Base-by-base conservation (phyloP, 2,888 invertebrate genomes). In the Rapana venosa region DNA sequence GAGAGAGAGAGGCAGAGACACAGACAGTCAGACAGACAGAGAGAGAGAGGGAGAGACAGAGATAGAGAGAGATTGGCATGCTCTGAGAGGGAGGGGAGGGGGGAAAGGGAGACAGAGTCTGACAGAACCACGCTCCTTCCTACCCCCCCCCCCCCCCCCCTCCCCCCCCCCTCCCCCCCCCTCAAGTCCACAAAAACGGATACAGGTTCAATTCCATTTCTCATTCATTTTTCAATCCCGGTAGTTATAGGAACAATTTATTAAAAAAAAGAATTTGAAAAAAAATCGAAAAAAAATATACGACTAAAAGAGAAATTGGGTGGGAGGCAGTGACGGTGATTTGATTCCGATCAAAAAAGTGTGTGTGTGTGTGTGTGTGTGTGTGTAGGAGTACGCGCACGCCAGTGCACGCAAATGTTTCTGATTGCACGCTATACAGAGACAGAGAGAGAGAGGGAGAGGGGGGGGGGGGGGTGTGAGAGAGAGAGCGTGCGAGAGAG, bases 361-460 rank as follows among this genome's bases (percentile, higher is more conserved):
- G 47, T 83, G 56, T 83, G 6, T 32, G 81, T 81, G 81, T 81
- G 81, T 32, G 32, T 81, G 81, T 81, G 32, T 81, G 81, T 81
- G 32, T 81, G 81, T 81, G 32, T 81, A n/a, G 20, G 32, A n/a
- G 22, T 81, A n/a, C n/a, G 74, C 22, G 22, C 22, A 26, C 22
- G 22, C 22, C 15, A 17, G 22, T 74, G 74, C 22, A n/a, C 22
- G 79, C 32, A 35, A 0, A 8, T 35, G 22, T 35, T 8, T 22
- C 11, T 35, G 30, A 4, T 30, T 2, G 79, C 32, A 32, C 32
- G 32, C 22, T 74, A 26, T 22, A 26, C n/a, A 26, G 11, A 26
- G 5, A 26, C n/a, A n/a, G 5, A 26, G 5, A 26, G 5, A 5
- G 5, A 26, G 5, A 6, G 8, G 30, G n/a, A 32, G 30, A 15